Evolutionary conservation across 2,797 vertebrate genomes (phyloP).

Genomic region (Phoxinus dragarum): DNA sequence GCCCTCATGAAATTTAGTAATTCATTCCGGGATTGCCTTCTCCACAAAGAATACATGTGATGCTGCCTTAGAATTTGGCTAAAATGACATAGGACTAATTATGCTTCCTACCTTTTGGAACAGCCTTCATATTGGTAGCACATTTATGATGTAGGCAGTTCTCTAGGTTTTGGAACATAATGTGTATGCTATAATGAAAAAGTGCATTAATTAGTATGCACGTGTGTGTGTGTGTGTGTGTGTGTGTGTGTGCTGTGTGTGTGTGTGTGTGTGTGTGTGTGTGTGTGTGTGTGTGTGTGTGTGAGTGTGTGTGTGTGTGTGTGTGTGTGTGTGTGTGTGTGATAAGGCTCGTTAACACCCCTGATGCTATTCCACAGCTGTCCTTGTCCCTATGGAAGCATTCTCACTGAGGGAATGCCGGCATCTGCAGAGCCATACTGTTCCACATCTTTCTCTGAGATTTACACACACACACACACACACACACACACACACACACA

Average conservation of each 20-base stretch:
- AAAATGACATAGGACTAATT: not conserved
- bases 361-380: conserved; percentile 76
- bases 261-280: conserved; percentile 39
- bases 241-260: conserved; percentile 31
- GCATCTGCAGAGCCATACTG: conserved; percentile 73
- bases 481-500: conserved; percentile 50
- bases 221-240: not conserved
- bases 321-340: conserved; percentile 48
- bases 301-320: conserved; percentile 42
- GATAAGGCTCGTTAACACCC: conserved; percentile 79
- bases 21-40: not conserved
- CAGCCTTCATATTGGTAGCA: not conserved
- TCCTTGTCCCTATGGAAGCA: conserved; percentile 70
- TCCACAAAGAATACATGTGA: not conserved
- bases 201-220: conserved; percentile 13
- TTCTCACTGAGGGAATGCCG: conserved; percentile 67
- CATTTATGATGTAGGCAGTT: conserved; percentile 15
- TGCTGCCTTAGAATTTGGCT: not conserved
- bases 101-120: not conserved
- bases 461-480: conserved; percentile 47
- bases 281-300: conserved; percentile 50
- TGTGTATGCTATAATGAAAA: not conserved
- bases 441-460: conserved; percentile 55
- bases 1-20: not conserved
- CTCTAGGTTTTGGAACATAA: not conserved